Conservation (phyloP, 2,113 vertebrate species). For the Pseudopodoces humilis region DNA sequence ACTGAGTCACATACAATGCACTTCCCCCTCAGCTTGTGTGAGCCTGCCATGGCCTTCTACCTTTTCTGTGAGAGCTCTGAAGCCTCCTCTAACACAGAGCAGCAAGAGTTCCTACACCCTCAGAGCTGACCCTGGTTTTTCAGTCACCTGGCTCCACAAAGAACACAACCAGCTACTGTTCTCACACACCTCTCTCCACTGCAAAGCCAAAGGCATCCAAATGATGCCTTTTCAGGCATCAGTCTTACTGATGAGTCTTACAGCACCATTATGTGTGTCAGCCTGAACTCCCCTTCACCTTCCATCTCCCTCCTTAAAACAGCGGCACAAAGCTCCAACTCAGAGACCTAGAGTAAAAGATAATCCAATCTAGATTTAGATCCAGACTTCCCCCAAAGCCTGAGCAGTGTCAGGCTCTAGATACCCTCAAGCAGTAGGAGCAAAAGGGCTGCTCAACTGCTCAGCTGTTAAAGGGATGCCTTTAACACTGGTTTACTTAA, state of each 20-base stretch:
- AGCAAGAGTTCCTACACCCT: neutral
- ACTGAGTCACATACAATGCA: neutral
- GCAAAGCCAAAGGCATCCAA: neutral
- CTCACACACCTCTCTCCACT: neutral
- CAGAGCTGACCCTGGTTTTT: neutral
- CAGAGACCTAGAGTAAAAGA: neutral
- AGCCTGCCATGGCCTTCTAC: neutral
- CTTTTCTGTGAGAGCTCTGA: neutral
- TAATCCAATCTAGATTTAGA: neutral
- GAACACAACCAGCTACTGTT: neutral
- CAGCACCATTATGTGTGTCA: neutral
- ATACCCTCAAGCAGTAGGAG: neutral
- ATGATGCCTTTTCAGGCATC: neutral
- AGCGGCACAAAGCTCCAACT: neutral
- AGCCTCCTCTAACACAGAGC: neutral
- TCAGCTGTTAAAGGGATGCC: neutral
- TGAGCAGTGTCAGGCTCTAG: neutral
- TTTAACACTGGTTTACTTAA: neutral
- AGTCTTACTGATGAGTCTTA: neutral
- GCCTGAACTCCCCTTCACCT: neutral
- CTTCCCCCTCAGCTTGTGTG: neutral
- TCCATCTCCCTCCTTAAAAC: neutral
- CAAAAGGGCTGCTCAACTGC: accelerated
- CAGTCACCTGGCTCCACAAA: neutral
- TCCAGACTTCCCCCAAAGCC: neutral